These are phyloP conservation scores for Todiramphus saurophagus DNA, from an alignment of 2,113 vertebrate species.

Conservation along the genomic window DNA sequence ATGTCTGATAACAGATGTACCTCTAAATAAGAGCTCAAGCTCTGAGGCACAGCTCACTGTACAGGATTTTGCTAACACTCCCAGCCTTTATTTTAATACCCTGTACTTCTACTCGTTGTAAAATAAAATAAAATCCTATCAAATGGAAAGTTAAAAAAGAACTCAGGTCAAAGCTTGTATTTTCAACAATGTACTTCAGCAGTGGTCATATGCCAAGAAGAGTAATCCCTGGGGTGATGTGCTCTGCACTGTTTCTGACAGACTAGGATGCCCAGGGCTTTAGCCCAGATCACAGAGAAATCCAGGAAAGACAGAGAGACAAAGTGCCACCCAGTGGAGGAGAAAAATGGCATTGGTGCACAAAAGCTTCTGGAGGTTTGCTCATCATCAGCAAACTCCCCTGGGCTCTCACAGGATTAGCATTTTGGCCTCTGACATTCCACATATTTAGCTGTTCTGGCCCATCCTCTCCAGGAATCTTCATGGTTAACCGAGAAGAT, in stretches of 20 bases:
- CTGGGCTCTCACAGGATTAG: not conserved
- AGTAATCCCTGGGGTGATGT: not conserved
- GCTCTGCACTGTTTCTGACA: not conserved
- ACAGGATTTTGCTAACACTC: not conserved
- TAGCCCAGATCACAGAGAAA: not conserved
- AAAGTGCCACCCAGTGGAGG: not conserved
- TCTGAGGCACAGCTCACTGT: not conserved
- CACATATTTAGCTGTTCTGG: not conserved
- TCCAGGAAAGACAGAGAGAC: not conserved
- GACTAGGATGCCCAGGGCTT: not conserved
- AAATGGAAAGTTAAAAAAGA: not conserved
- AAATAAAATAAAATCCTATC: not conserved
- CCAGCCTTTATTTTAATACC: not conserved
- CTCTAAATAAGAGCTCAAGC: not conserved
- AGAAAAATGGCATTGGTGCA: not conserved
- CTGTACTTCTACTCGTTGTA: not conserved
- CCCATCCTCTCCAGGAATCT: not conserved
- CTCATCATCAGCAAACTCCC: not conserved
- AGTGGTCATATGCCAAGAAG: not conserved
- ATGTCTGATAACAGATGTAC: not conserved
- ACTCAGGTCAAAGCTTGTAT: not conserved
- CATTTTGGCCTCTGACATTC: not conserved
- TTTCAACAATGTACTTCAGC: not conserved
- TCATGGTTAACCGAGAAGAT: not conserved
- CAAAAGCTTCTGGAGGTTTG: not conserved